Evolutionary conservation across 1,140 invertebrate species (phyloP).

Genomic region (Choristoneura fumiferana): DNA sequence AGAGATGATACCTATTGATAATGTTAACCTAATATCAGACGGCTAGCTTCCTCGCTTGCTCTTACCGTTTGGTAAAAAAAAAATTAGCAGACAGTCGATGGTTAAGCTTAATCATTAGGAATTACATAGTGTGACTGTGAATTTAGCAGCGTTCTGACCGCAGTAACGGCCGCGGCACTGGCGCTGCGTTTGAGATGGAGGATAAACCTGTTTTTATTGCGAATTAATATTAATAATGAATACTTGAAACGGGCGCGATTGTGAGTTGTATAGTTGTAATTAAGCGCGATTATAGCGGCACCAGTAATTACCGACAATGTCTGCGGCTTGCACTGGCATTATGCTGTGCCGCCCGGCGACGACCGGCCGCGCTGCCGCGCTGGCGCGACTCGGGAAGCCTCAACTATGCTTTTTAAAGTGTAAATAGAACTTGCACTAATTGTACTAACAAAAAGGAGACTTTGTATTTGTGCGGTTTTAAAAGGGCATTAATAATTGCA

Average conservation of each 20-base stretch:
- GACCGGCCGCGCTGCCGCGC: not conserved
- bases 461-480: too few species aligned
- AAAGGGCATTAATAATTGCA: too few species aligned
- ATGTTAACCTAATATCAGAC: too few species aligned
- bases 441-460: too few species aligned
- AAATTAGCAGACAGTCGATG: too few species aligned
- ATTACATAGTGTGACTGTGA: too few species aligned
- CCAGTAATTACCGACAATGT: slow-evolving; percentile 54
- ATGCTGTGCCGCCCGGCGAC: slow-evolving; percentile 1
- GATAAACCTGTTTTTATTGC: slow-evolving; percentile 55
- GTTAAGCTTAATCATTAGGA: too few species aligned
- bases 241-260: slow-evolving; percentile 60
- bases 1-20: too few species aligned
- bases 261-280: slow-evolving; percentile 65
- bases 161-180: not conserved
- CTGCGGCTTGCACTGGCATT: slow-evolving; percentile 30
- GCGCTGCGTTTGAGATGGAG: slow-evolving; percentile 19
- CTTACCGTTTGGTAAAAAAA: too few species aligned
- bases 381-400: not conserved
- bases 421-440: too few species aligned
- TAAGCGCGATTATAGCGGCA: slow-evolving; percentile 60
- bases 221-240: slow-evolving; percentile 71
- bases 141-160: slow-evolving; percentile 2
- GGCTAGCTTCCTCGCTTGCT: too few species aligned
- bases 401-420: not conserved